Percentiles rank a stretch among this genome's conserved stretches.
These are phyloP conservation scores for Brevimyrus niger DNA, from an alignment of 2,113 vertebrate species.

Conservation along the genomic window DNA sequence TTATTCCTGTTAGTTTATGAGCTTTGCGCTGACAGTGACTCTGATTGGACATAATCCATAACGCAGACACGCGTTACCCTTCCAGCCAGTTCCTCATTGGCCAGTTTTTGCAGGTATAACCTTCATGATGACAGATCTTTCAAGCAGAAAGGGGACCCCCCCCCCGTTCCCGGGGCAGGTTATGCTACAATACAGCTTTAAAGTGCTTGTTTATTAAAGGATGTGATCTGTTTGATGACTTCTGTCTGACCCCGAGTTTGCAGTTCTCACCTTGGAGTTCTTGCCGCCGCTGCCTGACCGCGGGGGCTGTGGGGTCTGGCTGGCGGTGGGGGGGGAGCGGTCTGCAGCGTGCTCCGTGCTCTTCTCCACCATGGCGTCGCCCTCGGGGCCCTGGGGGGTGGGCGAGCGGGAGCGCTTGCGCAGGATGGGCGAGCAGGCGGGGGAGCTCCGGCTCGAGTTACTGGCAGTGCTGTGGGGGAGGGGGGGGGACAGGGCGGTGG, in stretches of 20 bases:
- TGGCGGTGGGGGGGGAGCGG: slow-evolving; percentile 78
- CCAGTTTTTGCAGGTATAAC: neutral
- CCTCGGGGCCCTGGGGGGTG: slow-evolving; percentile 67
- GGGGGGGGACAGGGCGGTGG: neutral
- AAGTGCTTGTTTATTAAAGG: neutral
- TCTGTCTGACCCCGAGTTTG: neutral
- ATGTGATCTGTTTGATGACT: neutral
- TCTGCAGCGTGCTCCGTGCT: slow-evolving; percentile 78
- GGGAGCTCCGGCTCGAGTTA: slow-evolving; percentile 86
- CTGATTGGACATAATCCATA: neutral
- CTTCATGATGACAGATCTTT: neutral
- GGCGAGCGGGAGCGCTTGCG: slow-evolving; percentile 79
- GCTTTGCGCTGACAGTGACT: neutral
- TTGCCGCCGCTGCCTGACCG: slow-evolving; percentile 42
- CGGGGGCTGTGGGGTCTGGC: slow-evolving; percentile 58
- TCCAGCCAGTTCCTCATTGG: neutral
- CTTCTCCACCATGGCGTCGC: slow-evolving; percentile 87
- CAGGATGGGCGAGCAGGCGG: slow-evolving; percentile 83
- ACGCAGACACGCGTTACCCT: neutral
- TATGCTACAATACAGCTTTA: neutral
- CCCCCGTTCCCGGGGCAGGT: neutral
- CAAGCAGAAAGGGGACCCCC: neutral
- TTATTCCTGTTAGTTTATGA: neutral
- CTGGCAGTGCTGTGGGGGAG: slow-evolving; percentile 72
- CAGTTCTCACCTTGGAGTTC: slow-evolving; percentile 77